Evolutionary conservation across 2,113 vertebrate genomes (phyloP).

Genomic region (Salvator merianae): DNA sequence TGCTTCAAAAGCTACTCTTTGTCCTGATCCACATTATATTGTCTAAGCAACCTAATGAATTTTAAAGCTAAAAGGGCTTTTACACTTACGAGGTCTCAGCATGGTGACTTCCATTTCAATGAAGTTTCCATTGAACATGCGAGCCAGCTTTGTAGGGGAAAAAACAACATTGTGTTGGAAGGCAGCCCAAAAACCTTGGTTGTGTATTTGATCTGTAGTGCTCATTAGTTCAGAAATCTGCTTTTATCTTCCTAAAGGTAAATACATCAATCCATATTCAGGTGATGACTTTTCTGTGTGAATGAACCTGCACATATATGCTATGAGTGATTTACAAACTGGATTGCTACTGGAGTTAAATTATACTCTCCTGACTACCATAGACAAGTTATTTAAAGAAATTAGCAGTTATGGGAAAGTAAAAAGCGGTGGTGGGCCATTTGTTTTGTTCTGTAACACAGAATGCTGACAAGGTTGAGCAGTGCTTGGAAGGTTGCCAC

Average conservation of each 20-base stretch:
- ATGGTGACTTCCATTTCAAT: not conserved
- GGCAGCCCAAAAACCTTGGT: not conserved
- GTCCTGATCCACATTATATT: not conserved
- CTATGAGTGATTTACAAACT: not conserved
- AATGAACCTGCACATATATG: not conserved
- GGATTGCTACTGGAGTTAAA: not conserved
- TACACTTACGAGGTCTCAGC: not conserved
- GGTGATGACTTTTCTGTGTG: not conserved
- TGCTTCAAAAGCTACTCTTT: constrained; percentile 33
- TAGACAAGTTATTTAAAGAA: too few species aligned
- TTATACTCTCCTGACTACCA: too few species aligned
- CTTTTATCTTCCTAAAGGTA: not conserved
- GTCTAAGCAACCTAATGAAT: not conserved
- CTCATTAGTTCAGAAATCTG: not conserved
- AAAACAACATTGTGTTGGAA: not conserved
- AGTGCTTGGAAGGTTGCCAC: too few species aligned
- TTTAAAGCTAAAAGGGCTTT: not conserved
- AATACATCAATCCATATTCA: not conserved
- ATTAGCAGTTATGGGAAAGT: too few species aligned
- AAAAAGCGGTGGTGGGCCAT: too few species aligned
- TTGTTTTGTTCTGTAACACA: too few species aligned
- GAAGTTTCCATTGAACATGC: not conserved
- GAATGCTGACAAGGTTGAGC: too few species aligned
- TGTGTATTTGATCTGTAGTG: not conserved
- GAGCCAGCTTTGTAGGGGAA: not conserved